phyloP scores from a whole-genome alignment of 2,888 invertebrate species.

The Campoplex capitator region DNA sequence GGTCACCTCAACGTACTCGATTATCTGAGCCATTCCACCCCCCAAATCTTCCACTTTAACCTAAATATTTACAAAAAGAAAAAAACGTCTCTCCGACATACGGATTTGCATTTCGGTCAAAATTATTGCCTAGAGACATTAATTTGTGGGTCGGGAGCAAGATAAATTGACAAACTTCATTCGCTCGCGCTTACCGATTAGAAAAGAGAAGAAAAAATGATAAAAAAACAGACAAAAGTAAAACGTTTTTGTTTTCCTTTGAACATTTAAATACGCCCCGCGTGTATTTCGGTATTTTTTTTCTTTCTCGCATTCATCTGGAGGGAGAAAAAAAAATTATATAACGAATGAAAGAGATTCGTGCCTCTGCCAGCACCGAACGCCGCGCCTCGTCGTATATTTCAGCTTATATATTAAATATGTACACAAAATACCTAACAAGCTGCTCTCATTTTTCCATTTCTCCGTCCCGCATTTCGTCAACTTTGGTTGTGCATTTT shows the following conservation, averaged over 20 bases:
- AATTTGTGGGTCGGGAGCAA: background rate
- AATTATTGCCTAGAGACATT: background rate
- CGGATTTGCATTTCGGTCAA: background rate
- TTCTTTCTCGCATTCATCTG: background rate
- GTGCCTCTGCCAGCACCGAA: background rate
- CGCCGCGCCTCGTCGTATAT: constrained; percentile 2
- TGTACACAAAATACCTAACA: constrained; percentile 29
- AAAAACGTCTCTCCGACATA: background rate
- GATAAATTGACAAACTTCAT: background rate
- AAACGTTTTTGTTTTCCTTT: background rate
- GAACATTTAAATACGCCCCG: background rate
- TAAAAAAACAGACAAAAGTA: background rate
- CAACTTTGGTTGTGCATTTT: constrained; percentile 31
- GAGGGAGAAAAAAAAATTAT: background rate
- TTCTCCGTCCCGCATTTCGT: background rate
- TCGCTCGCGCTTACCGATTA: background rate
- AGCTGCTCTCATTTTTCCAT: constrained; percentile 40
- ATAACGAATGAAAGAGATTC: background rate
- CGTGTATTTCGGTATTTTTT: background rate
- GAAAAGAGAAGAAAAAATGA: background rate
- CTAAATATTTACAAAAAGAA: background rate
- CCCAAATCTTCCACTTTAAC: constrained; percentile 7
- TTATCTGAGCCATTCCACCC: constrained; percentile 5
- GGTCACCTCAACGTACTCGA: background rate
- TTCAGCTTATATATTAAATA: background rate